These are phyloP conservation scores for Crotalus viridis DNA, from an alignment of 2,113 vertebrate species.

Conservation along the genomic window DNA sequence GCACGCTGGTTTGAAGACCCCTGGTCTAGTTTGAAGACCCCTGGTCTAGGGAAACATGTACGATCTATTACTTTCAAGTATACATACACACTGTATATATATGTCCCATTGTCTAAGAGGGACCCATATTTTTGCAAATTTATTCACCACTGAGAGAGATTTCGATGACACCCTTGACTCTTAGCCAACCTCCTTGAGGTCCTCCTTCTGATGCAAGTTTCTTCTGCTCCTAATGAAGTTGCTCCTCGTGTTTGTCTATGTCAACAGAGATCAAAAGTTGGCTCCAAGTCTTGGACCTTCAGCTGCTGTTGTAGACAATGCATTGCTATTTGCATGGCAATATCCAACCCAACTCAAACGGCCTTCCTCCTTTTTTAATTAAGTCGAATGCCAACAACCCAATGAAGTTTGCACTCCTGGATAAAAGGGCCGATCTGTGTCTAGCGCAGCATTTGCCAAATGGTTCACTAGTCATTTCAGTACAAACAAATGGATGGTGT, in stretches of 20 bases:
- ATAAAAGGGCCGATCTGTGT: slow-evolving; percentile 69
- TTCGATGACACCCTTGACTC: slow-evolving; percentile 30
- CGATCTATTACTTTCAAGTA: background rate
- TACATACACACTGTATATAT: background rate
- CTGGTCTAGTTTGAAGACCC: background rate
- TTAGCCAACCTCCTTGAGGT: slow-evolving; percentile 24
- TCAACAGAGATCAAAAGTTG: slow-evolving; percentile 20
- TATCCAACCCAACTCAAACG: slow-evolving; percentile 59
- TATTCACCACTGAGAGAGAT: background rate
- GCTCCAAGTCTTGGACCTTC: slow-evolving; percentile 24
- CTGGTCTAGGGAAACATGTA: background rate
- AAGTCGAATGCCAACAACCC: slow-evolving; percentile 67
- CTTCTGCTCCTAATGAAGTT: slow-evolving; percentile 14
- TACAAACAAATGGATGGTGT: slow-evolving; percentile 76
- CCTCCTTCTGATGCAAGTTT: background rate
- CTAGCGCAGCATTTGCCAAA: slow-evolving; percentile 72
- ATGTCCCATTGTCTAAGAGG: background rate
- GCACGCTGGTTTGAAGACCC: too few species aligned
- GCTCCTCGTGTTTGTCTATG: background rate
- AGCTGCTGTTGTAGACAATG: slow-evolving; percentile 42
- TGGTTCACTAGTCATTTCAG: slow-evolving; percentile 74
- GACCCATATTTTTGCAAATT: background rate
- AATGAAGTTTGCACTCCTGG: slow-evolving; percentile 68
- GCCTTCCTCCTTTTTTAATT: slow-evolving; percentile 67
- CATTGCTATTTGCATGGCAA: slow-evolving; percentile 56